Percentiles rank a stretch among this genome's conserved stretches.
Conservation (phyloP, 2,888 invertebrate species). For the Anoplius nigerrimus region DNA sequence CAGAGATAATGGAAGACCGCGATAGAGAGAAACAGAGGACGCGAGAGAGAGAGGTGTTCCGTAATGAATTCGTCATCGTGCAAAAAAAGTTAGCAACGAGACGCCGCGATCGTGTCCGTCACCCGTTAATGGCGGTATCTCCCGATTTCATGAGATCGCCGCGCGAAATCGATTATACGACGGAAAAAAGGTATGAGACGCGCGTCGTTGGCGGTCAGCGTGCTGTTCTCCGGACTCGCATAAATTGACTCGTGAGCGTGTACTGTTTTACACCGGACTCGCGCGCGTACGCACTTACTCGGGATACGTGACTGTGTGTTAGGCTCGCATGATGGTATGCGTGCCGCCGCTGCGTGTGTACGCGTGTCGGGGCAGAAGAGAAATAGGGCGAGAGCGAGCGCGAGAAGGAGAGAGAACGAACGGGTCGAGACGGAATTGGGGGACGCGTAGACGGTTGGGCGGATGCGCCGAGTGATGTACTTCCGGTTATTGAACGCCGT, state of each 20-base stretch:
- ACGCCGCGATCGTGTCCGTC: too few relatives aligned
- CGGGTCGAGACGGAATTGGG: conserved; percentile 67
- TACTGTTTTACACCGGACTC: too few relatives aligned
- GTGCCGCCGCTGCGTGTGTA: background rate
- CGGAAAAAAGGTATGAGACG: too few relatives aligned
- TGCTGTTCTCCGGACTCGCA: too few relatives aligned
- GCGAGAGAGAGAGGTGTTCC: conserved; percentile 34
- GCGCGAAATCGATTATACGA: too few relatives aligned
- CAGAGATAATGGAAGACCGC: background rate
- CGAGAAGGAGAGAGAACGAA: conserved; percentile 15
- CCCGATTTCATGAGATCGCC: too few relatives aligned
- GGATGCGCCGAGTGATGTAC: conserved; percentile 73
- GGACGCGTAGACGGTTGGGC: conserved; percentile 71
- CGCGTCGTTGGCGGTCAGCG: too few relatives aligned
- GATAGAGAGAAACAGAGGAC: conserved; percentile 20
- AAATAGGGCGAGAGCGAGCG: conserved; percentile 14
- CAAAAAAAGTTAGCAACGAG: conserved; percentile 2
- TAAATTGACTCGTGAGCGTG: too few relatives aligned
- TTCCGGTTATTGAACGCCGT: conserved; percentile 72
- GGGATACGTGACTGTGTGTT: too few relatives aligned
- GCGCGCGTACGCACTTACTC: too few relatives aligned
- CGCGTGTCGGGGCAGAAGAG: background rate
- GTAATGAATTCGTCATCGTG: conserved; percentile 21
- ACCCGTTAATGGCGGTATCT: too few relatives aligned
- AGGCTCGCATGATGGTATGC: too few relatives aligned